Conservation (phyloP, 2,888 invertebrate species). For the Linnaemya vulpina region DNA sequence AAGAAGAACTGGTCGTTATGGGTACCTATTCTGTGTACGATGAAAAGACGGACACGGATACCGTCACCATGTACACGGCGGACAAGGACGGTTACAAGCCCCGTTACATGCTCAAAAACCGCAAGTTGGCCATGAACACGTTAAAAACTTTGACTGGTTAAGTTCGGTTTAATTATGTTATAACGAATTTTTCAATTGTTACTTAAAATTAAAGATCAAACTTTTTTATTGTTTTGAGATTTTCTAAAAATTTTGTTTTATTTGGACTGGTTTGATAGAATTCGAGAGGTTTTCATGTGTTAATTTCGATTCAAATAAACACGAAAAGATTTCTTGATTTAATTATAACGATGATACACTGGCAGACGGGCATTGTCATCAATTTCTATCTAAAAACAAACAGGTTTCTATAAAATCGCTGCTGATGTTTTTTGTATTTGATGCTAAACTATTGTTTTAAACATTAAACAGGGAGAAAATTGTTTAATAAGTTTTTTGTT, state of each 20-base stretch:
- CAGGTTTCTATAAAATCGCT: neutral
- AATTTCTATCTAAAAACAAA: neutral
- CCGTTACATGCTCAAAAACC: constrained; percentile 79
- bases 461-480: neutral
- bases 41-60: constrained; percentile 79
- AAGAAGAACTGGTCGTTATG: constrained; percentile 81
- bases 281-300: neutral
- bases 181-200: constrained; percentile 36
- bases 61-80: constrained; percentile 82
- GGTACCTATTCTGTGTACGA: constrained; percentile 79
- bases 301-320: neutral
- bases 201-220: neutral
- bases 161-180: constrained; percentile 4
- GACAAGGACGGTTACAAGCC: constrained; percentile 82
- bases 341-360: neutral
- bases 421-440: neutral
- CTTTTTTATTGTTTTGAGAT: constrained; percentile 17
- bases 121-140: constrained; percentile 77
- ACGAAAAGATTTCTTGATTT: neutral
- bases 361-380: neutral
- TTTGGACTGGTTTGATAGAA: constrained; percentile 13
- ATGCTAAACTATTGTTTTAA: neutral
- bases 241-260: neutral
- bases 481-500: neutral
- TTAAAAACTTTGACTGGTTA: constrained; percentile 78